Conservation (phyloP, 2,888 invertebrate species). For the Mesopsocus fuscifrons region DNA sequence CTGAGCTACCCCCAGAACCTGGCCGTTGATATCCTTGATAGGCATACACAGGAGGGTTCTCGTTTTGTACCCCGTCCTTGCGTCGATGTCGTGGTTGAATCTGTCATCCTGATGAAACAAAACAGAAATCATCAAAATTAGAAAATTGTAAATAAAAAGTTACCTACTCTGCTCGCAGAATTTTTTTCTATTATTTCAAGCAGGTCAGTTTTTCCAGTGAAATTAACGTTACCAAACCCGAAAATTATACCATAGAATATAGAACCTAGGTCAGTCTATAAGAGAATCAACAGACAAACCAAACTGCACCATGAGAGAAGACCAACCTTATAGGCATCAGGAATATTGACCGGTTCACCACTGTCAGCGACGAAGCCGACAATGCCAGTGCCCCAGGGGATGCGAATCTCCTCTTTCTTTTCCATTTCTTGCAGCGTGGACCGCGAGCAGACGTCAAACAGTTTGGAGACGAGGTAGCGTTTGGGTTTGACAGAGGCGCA, state of each 20-base stretch:
- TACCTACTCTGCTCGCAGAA: no score
- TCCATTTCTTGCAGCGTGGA: constrained; percentile 87
- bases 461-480: constrained; percentile 64
- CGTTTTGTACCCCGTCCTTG: constrained; percentile 81
- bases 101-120: constrained; percentile 46
- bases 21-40: constrained; percentile 82
- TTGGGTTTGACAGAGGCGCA: constrained; percentile 20
- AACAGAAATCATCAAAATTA: not conserved
- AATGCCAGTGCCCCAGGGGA: constrained; percentile 90
- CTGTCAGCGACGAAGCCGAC: constrained; percentile 88
- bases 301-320: no score
- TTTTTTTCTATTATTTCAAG: no score
- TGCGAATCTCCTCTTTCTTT: constrained; percentile 76
- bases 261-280: no score
- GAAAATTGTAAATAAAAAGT: not conserved
- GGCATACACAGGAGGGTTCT: constrained; percentile 88
- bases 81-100: constrained; percentile 88
- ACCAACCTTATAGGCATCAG: constrained; percentile 91
- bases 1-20: constrained; percentile 94
- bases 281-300: no score
- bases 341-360: constrained; percentile 85
- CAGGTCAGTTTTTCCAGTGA: no score
- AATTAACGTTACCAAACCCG: no score
- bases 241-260: no score
- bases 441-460: constrained; percentile 87